Evolutionary conservation across 2,113 vertebrate genomes (phyloP), one percentile per base, ranked within the genome.

Genomic region (Narcine bancroftii): DNA sequence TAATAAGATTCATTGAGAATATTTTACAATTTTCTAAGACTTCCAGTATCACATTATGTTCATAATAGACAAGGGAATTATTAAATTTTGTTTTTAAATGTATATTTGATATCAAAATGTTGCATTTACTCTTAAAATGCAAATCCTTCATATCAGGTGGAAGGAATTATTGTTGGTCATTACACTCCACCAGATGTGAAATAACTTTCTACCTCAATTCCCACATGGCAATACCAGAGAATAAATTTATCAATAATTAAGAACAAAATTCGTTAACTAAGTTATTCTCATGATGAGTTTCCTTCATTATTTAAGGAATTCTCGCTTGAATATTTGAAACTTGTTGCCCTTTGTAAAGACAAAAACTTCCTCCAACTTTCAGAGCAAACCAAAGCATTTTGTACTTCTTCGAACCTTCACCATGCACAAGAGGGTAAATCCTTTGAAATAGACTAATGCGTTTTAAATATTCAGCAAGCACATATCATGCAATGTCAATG

Each of bases 401-500:
- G 56, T 7, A 63, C 15, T n/a, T 60, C 60, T 15, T 91, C 15
- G 65, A 45, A 21, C 36, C 10, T 26, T 69, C 24, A 47, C 65
- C 66, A 69, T 69, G 0, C 21, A 33, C 39, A 91, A 91, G 47
- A 11, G 65, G 60, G 9, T 60, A 81, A 21, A 63, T 91, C 39
- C 39, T 91, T 91, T 69, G 89, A 91, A 91, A 66, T 39, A 45
- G 65, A 47, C 65, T 33, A 47, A 66, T 47, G 42, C 63, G 71
- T 47, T 66, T n/a, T 19, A 91, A 91, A 91, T 15, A n/a, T 71
- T 91, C 36, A 91, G 65, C 63, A 69, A 69, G 60, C 89, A 91
- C 65, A 91, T 65, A 71, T 91, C 89, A 91, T 91, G 89, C 89
- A 69, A 91, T 91, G 60, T 91, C 36, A 69, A 69, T 47, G 11